Conservation (phyloP, 2,888 invertebrate species). For the Agriotes lineatus region DNA sequence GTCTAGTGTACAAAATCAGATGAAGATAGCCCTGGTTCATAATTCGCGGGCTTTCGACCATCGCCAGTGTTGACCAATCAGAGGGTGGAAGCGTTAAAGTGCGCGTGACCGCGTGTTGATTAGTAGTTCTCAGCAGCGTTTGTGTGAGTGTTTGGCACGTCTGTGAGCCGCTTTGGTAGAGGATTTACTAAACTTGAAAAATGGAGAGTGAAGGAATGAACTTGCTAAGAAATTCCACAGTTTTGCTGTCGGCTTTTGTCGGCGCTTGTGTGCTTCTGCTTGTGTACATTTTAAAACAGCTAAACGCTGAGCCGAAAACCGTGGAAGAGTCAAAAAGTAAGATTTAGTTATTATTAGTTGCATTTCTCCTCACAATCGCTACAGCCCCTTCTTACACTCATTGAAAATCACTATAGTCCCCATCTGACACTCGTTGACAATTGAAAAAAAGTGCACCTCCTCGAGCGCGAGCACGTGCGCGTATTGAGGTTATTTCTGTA, state of each 20-base stretch:
- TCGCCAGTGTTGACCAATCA: constrained; percentile 35
- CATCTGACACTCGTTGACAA: constrained; percentile 2
- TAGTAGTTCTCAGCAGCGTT: constrained; percentile 28
- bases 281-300: constrained; percentile 57
- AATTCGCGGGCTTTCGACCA: constrained; percentile 41
- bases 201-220: constrained; percentile 61
- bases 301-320: constrained; percentile 52
- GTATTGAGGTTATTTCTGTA: constrained; percentile 52
- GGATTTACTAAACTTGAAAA: constrained; percentile 53
- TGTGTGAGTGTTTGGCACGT: constrained; percentile 33
- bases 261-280: constrained; percentile 58
- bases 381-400: too few species aligned
- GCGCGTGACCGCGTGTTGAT: constrained; percentile 40
- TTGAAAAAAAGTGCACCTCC: constrained; percentile 4
- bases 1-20: constrained; percentile 38
- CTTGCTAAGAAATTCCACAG: constrained; percentile 53
- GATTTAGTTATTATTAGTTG: constrained; percentile 31
- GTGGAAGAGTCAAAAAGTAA: constrained; percentile 55
- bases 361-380: too few species aligned
- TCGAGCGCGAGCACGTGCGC: constrained; percentile 43
- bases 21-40: constrained; percentile 33
- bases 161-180: constrained; percentile 11
- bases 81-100: constrained; percentile 15
- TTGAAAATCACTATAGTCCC: background rate
- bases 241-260: constrained; percentile 55